Conservation (phyloP, 2,113 vertebrate genomes). For the Pseudopodoces humilis region DNA sequence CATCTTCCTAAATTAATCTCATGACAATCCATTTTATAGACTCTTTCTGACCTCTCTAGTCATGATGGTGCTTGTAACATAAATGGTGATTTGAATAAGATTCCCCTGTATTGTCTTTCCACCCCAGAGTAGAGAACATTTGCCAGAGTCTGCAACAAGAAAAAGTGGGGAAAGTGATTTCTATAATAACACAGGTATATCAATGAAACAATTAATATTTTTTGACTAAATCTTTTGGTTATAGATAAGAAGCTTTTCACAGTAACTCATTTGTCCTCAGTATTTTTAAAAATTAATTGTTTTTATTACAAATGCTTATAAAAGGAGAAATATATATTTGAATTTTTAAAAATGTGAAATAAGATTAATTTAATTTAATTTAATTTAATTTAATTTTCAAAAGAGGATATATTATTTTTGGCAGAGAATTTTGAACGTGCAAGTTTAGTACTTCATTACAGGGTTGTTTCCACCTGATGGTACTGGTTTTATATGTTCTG, state of each 20-base stretch:
- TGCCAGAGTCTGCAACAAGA: background rate
- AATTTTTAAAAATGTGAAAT: background rate
- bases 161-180: background rate
- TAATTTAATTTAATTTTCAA: background rate
- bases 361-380: background rate
- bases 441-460: background rate
- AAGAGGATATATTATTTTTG: background rate
- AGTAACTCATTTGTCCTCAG: background rate
- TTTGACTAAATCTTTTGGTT: background rate
- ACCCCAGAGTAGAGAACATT: background rate
- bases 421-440: background rate
- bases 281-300: background rate
- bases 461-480: background rate
- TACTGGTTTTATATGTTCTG: background rate
- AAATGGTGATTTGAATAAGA: background rate
- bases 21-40: slow-evolving; percentile 8
- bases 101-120: background rate
- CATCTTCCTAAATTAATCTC: slow-evolving; percentile 29
- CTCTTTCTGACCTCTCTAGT: background rate
- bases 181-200: background rate
- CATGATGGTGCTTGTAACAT: background rate
- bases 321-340: background rate
- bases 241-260: background rate
- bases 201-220: background rate
- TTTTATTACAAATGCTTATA: background rate